Conservation (phyloP, 1,140 invertebrate genomes). For the Himalopsyche phryganea region DNA sequence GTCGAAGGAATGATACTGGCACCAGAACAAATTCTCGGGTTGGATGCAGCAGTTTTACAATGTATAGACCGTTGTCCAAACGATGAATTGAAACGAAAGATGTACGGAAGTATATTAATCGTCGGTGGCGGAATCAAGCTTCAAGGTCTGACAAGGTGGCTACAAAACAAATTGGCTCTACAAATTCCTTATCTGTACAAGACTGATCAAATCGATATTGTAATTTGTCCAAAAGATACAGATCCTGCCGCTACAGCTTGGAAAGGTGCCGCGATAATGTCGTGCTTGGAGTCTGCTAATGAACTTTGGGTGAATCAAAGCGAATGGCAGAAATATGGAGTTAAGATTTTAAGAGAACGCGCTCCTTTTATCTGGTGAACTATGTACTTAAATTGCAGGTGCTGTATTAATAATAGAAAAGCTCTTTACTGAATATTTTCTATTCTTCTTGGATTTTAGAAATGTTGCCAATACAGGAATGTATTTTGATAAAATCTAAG, state of each 20-base stretch:
- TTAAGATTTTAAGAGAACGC: slow-evolving; percentile 82
- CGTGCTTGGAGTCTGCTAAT: slow-evolving; percentile 86
- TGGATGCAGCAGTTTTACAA: slow-evolving; percentile 88
- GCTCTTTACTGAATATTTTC: background rate
- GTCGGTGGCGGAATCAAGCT: slow-evolving; percentile 90
- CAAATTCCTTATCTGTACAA: slow-evolving; percentile 78
- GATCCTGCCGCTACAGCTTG: slow-evolving; percentile 85
- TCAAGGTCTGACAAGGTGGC: slow-evolving; percentile 79
- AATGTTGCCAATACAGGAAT: too few relatives aligned
- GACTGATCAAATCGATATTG: slow-evolving; percentile 78
- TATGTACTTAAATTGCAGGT: background rate
- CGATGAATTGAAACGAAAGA: slow-evolving; percentile 89
- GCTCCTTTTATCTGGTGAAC: slow-evolving; percentile 75
- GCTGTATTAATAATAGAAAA: background rate
- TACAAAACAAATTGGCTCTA: slow-evolving; percentile 80
- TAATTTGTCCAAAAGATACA: slow-evolving; percentile 82
- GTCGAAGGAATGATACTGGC: slow-evolving; percentile 62
- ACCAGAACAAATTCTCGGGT: slow-evolving; percentile 74
- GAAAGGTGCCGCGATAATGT: slow-evolving; percentile 93
- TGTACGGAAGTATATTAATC: slow-evolving; percentile 90
- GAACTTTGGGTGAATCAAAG: slow-evolving; percentile 86
- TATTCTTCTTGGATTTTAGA: too few relatives aligned
- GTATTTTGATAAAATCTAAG: too few relatives aligned
- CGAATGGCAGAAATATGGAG: slow-evolving; percentile 84
- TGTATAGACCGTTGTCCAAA: slow-evolving; percentile 85